Evolutionary conservation across 2,888 invertebrate genomes (phyloP).

Genomic region (Trichogramma dendrolimi): DNA sequence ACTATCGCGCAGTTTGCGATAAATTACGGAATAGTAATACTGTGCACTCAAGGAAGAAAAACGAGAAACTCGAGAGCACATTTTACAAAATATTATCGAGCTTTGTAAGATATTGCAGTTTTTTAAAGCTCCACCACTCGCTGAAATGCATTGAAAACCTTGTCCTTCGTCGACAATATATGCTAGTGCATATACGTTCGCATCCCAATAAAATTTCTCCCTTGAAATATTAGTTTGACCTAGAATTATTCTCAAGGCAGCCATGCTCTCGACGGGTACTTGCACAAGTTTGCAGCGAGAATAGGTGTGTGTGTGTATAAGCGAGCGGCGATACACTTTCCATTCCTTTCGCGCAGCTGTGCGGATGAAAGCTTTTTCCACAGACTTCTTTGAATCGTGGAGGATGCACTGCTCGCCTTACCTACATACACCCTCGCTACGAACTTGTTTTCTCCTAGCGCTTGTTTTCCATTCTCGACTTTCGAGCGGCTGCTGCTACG

Average conservation of each 20-base stretch:
- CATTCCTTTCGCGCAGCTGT: conserved; percentile 4
- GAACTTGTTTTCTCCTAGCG: conserved; percentile 14
- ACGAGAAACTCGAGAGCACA: too few species aligned
- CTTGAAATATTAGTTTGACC: conserved; percentile 39
- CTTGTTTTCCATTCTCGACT: conserved; percentile 11
- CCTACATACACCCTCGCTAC: conserved; percentile 5
- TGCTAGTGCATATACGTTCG: conserved; percentile 25
- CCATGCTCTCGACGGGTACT: conserved; percentile 15
- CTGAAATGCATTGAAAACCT: conserved; percentile 24
- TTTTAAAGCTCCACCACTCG: too few species aligned
- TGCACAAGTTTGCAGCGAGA: neutral
- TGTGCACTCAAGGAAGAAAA: too few species aligned
- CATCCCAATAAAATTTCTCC: conserved; percentile 35
- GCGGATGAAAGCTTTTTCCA: neutral
- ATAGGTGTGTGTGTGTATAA: too few species aligned
- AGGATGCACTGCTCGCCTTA: neutral
- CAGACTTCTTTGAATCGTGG: neutral
- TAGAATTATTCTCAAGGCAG: conserved; percentile 31
- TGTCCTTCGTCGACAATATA: conserved; percentile 29
- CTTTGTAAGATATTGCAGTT: too few species aligned
- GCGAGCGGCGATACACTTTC: neutral
- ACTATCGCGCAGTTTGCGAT: too few species aligned
- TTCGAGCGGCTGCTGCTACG: neutral
- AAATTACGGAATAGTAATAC: too few species aligned
- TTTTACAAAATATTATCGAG: too few species aligned